Evolutionary conservation across 2,113 vertebrate species (phyloP).

Genomic region (Mustelus asterias): DNA sequence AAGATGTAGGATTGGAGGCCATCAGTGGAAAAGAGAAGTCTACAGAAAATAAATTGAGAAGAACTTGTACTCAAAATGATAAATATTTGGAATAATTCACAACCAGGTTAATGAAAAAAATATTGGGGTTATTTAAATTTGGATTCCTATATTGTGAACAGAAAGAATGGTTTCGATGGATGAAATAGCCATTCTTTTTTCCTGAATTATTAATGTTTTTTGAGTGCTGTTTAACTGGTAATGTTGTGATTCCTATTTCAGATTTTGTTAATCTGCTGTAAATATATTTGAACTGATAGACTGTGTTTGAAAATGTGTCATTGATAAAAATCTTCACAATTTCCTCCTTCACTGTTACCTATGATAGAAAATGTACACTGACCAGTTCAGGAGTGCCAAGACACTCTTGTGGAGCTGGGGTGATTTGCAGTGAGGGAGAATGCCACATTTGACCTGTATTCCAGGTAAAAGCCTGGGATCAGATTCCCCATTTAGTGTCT

Average conservation of each 20-base stretch:
- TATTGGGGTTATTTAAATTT: background rate
- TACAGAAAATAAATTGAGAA: background rate
- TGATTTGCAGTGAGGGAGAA: background rate
- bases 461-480: background rate
- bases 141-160: background rate
- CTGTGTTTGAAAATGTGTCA: background rate
- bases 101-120: background rate
- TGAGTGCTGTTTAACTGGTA: background rate
- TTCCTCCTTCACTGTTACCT: background rate
- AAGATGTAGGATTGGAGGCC: background rate
- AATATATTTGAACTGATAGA: background rate
- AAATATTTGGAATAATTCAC: background rate
- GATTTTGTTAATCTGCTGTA: constrained; percentile 17
- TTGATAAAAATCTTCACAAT: background rate
- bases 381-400: background rate
- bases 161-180: background rate
- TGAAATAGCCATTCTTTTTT: background rate
- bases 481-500: background rate
- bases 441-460: background rate
- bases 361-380: background rate
- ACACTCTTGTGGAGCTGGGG: background rate
- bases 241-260: background rate
- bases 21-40: background rate
- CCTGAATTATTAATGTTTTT: background rate
- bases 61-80: background rate